Percentiles rank a stretch among this genome's conserved stretches.
Evolutionary conservation across 2,113 vertebrate genomes (phyloP).

Genomic region (Mus pahari): DNA sequence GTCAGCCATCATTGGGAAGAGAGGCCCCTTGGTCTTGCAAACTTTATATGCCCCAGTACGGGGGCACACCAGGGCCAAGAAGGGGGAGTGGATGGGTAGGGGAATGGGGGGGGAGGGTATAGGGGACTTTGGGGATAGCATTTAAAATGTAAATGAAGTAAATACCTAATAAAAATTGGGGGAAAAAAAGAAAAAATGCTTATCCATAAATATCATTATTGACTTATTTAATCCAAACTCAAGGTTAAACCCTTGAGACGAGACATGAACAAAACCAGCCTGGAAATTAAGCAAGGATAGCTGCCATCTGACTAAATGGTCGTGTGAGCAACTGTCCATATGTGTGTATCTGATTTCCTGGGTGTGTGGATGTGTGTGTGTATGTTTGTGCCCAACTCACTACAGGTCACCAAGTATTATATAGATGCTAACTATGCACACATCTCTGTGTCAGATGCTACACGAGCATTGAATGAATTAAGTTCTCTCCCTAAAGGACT

Average conservation of each 20-base stretch:
- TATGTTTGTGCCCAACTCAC: not conserved
- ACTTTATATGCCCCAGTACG: too few species aligned
- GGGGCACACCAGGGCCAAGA: too few species aligned
- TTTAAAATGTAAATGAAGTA: too few species aligned
- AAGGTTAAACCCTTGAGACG: not conserved
- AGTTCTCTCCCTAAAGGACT: constrained; percentile 25
- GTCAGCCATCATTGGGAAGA: too few species aligned
- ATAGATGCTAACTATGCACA: constrained; percentile 10
- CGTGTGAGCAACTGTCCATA: not conserved
- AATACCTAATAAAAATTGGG: too few species aligned
- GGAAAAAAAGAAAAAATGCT: too few species aligned
- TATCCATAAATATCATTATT: not conserved
- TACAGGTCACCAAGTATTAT: constrained; percentile 64
- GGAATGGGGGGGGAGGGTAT: too few species aligned
- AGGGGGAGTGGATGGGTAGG: too few species aligned
- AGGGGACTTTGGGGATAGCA: too few species aligned
- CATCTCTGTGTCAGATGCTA: constrained; percentile 61
- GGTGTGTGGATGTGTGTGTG: not conserved
- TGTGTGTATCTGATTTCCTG: not conserved
- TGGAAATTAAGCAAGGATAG: not conserved
- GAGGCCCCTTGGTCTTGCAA: too few species aligned
- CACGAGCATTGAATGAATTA: constrained; percentile 43
- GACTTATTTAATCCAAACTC: not conserved
- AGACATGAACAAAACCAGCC: constrained; percentile 1
- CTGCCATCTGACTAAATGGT: not conserved